Evolutionary conservation across 1,140 invertebrate genomes (phyloP).

Genomic region (Manduca sexta): DNA sequence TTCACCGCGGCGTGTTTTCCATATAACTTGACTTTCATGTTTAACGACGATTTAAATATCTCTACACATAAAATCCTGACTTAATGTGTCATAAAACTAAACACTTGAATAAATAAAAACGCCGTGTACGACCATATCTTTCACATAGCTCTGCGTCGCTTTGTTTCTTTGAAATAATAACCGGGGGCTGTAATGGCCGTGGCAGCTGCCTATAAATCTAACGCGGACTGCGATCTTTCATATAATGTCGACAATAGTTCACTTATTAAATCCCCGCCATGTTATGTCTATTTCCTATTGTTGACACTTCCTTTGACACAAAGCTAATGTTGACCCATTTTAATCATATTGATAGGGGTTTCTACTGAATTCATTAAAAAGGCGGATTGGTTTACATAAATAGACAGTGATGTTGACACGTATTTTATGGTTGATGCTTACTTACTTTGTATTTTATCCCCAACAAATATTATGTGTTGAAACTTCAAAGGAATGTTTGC

Average conservation of each 20-base stretch:
- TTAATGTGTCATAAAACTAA: slow-evolving; percentile 33
- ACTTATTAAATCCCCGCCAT: slow-evolving; percentile 38
- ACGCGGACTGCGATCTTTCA: slow-evolving; percentile 30
- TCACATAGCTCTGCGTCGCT: slow-evolving; percentile 5
- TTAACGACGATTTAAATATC: slow-evolving; percentile 37
- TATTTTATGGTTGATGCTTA: no score
- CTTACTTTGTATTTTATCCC: no score
- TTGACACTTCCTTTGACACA: no score
- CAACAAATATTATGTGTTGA: no score
- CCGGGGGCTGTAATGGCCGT: not conserved
- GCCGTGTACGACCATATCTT: slow-evolving; percentile 10
- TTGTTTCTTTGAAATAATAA: slow-evolving; percentile 16
- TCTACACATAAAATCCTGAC: slow-evolving; percentile 29
- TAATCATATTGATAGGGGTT: no score
- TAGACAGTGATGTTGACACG: no score
- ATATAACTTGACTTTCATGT: slow-evolving; percentile 25
- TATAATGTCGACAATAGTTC: slow-evolving; percentile 36
- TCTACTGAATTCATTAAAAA: no score
- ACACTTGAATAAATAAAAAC: slow-evolving; percentile 36
- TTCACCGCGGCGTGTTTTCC: slow-evolving; percentile 14
- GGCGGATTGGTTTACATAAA: slow-evolving; percentile 19
- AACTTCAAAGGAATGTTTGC: not conserved
- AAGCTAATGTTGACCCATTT: no score
- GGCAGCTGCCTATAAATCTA: slow-evolving; percentile 38
- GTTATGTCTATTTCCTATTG: slow-evolving; percentile 30